Base-by-base conservation (phyloP, 2,888 invertebrate species). In the Bugula neritina region DNA sequence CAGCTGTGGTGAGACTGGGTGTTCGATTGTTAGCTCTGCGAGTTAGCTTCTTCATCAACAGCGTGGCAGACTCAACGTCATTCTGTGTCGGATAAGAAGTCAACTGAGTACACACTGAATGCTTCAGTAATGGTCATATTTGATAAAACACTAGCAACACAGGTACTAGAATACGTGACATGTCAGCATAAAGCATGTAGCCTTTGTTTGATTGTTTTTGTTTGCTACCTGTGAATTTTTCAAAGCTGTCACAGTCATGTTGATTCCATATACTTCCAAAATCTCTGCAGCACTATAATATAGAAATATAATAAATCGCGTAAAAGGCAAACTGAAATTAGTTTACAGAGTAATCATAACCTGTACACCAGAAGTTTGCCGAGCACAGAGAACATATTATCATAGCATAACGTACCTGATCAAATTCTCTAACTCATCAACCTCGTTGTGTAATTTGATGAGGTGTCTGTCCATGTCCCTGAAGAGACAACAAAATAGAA, bases 391-490 rank as follows among this genome's bases (percentile, higher is more conserved):
- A n/a, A n/a, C n/a, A n/a, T n/a, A n/a, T n/a, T n/a, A n/a, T n/a
- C n/a, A n/a, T n/a, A n/a, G n/a, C n/a, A n/a, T n/a, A n/a, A 69
- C 76, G 72, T 75, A 81, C 82, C 85, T 83, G 81, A 87, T 80
- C 85, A 85, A 84, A 79, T 85, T 75, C 77, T 85, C 85, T 81
- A 86, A 83, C 73, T 86, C 86, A 63, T 87, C 87, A 10, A 88
- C 82, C 71, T 78, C 76, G 54, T 77, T 77, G 74, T 81, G 80
- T 13, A 82, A 77, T 69, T 73, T 29, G 10, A 69, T 76, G 35
- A 76, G 73, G 72, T 74, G 78, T 73, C 74, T 80, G 35, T 72
- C 69, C 25, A 74, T 73, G 71, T 71, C 86, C 86, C 76, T 63
- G 71, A 72, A 72, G n/a, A 52, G 52, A 52, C 10, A 52, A 21